A percentile compares a stretch with the other conserved stretches of the same genome.
phyloP scores from a whole-genome alignment of 2,888 invertebrate genomes.

The Colostygia pectinataria region DNA sequence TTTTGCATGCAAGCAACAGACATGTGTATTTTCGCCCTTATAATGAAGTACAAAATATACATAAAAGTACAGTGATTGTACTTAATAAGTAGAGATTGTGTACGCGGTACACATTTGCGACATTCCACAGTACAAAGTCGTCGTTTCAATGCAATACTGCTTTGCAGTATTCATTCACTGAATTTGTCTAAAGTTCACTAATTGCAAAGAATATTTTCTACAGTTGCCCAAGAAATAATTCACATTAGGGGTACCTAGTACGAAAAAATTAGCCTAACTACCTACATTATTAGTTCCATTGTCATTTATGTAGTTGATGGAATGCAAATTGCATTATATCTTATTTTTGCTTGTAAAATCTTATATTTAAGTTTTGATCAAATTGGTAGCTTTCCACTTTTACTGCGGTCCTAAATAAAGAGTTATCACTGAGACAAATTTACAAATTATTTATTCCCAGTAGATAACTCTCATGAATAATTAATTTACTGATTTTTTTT shows the following conservation, averaged over 20 bases:
- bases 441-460: too few species aligned
- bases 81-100: constrained; percentile 48
- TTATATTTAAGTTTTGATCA: constrained; percentile 9
- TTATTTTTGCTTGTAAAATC: constrained; percentile 15
- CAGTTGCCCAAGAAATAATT: constrained; percentile 7
- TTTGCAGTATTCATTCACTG: constrained; percentile 22
- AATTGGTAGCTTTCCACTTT: neutral
- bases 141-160: constrained; percentile 15
- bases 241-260: constrained; percentile 10
- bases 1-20: too few species aligned
- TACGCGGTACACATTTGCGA: constrained; percentile 33
- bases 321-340: constrained; percentile 27
- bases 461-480: too few species aligned
- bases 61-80: constrained; percentile 47
- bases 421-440: too few species aligned
- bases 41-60: constrained; percentile 50
- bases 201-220: constrained; percentile 11
- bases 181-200: constrained; percentile 20
- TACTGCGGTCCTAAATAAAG: too few species aligned
- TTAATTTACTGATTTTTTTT: too few species aligned
- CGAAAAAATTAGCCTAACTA: constrained; percentile 19
- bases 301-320: constrained; percentile 23
- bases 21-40: too few species aligned
- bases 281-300: constrained; percentile 13
- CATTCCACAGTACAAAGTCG: constrained; percentile 8